Conservation (phyloP, 2,113 vertebrate species). For the Cheilinus undulatus region DNA sequence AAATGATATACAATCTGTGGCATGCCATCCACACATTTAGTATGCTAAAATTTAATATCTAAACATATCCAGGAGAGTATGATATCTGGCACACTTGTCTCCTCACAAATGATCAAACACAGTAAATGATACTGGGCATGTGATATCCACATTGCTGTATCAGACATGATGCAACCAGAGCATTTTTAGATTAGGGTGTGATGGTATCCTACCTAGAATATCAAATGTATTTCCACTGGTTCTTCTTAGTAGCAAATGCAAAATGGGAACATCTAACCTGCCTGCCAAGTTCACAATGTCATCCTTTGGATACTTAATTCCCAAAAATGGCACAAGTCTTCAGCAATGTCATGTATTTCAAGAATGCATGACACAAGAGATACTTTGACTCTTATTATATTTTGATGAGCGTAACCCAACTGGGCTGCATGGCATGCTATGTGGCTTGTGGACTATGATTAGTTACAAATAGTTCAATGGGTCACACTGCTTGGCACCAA, state of each 20-base stretch:
- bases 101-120: conserved; percentile 71
- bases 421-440: conserved; percentile 56
- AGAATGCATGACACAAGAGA: conserved; percentile 60
- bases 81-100: conserved; percentile 52
- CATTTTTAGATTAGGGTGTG: conserved; percentile 63
- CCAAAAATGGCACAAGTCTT: conserved; percentile 46
- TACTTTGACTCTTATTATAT: conserved; percentile 65
- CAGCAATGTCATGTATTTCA: conserved; percentile 50
- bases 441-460: conserved; percentile 74
- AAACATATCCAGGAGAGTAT: conserved; percentile 64
- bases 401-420: conserved; percentile 73
- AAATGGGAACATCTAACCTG: conserved; percentile 31
- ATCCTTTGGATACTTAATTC: conserved; percentile 33
- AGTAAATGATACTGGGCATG: conserved; percentile 54
- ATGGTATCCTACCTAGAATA: conserved; percentile 32
- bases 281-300: conserved; percentile 39
- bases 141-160: conserved; percentile 56
- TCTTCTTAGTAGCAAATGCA: conserved; percentile 18
- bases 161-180: conserved; percentile 49
- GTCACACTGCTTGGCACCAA: conserved; percentile 61
- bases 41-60: conserved; percentile 63
- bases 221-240: conserved; percentile 23
- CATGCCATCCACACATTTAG: conserved; percentile 60
- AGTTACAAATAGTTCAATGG: conserved; percentile 78
- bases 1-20: conserved; percentile 53